Evolutionary conservation across 2,113 vertebrate species (phyloP).

Genomic region (Mormyrus iriodes): DNA sequence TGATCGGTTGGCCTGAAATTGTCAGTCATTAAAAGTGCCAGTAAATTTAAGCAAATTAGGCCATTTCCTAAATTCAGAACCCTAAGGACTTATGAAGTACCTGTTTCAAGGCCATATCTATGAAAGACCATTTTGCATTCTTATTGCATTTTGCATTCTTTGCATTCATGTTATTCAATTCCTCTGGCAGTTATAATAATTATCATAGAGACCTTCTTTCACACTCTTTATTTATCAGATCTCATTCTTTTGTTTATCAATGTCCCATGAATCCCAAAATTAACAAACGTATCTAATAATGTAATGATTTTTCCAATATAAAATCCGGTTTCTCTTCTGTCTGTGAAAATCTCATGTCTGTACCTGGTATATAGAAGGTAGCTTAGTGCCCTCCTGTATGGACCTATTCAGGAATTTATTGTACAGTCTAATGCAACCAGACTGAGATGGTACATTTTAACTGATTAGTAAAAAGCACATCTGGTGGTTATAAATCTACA

Average conservation of each 20-base stretch:
- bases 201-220: background rate
- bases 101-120: background rate
- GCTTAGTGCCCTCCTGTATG: background rate
- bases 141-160: background rate
- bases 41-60: conserved; percentile 3
- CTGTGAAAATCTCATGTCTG: background rate
- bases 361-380: background rate
- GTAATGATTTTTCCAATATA: background rate
- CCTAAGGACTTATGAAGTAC: background rate
- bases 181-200: background rate
- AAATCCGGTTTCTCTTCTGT: background rate
- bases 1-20: conserved; percentile 8
- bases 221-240: background rate
- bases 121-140: background rate
- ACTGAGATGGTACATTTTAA: background rate
- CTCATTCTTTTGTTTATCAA: background rate
- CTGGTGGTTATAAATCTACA: background rate
- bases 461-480: background rate
- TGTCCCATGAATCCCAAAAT: background rate
- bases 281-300: background rate
- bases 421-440: background rate
- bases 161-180: background rate
- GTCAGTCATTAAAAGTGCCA: conserved; percentile 5
- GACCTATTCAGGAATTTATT: background rate
- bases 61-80: conserved; percentile 4